phyloP scores from a whole-genome alignment of 1,140 invertebrate genomes.

The Delia radicum region DNA sequence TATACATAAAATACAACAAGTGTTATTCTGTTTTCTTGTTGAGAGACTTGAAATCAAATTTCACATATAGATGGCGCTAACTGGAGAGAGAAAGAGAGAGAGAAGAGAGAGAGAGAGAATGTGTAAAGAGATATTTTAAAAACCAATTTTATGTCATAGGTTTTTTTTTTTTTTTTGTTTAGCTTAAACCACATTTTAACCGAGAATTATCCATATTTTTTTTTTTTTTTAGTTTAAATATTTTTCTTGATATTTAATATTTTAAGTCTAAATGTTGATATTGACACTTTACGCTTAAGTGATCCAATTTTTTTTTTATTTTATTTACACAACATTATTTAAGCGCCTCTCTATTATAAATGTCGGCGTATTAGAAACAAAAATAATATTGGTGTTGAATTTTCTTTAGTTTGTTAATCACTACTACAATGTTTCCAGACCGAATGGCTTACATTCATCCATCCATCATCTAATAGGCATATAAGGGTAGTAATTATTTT shows the following conservation, averaged over 20 bases:
- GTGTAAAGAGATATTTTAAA: no score
- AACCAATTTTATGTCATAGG: neutral
- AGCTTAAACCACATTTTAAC: neutral
- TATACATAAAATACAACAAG: neutral
- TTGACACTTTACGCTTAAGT: constrained; percentile 21
- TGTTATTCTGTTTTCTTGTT: neutral
- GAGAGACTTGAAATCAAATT: neutral
- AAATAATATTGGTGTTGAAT: neutral
- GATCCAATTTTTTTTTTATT: constrained; percentile 3
- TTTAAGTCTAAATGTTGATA: constrained; percentile 18
- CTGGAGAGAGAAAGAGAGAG: no score
- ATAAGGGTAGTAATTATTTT: neutral
- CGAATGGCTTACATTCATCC: constrained; percentile 9
- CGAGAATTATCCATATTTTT: constrained; percentile 6
- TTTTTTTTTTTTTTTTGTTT: neutral
- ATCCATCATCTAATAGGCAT: neutral
- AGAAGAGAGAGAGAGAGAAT: no score
- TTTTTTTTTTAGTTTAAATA: neutral
- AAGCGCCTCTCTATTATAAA: neutral
- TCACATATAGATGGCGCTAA: neutral
- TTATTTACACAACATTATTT: neutral
- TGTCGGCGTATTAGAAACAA: neutral
- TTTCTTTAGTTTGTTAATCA: neutral
- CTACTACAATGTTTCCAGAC: constrained; percentile 12
- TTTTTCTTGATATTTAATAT: neutral